Conservation (phyloP, 2,888 invertebrate genomes). For the Lacanobia wlatinum region DNA sequence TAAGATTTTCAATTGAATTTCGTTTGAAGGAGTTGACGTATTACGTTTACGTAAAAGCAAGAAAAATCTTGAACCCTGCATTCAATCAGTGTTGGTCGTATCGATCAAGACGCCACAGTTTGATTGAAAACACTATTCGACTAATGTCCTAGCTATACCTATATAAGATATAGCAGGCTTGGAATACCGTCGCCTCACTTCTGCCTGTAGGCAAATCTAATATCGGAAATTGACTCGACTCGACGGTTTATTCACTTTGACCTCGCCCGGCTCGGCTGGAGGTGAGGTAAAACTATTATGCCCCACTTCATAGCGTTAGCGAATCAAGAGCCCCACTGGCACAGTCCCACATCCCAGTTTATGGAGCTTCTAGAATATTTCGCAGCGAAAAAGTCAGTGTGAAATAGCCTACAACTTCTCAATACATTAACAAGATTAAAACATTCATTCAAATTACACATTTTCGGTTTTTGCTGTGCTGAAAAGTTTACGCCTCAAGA, state of each 20-base stretch:
- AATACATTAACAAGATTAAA: slow-evolving; percentile 25
- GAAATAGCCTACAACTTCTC: slow-evolving; percentile 7
- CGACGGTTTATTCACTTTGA: slow-evolving; percentile 82
- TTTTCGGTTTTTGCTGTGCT: slow-evolving; percentile 20
- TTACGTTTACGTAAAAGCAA: slow-evolving; percentile 11
- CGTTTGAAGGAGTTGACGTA: slow-evolving; percentile 2
- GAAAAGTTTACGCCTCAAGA: slow-evolving; percentile 29
- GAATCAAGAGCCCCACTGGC: slow-evolving; percentile 67
- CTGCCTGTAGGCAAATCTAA: slow-evolving; percentile 83
- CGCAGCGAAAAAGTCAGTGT: neutral
- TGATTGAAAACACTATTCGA: slow-evolving; percentile 60
- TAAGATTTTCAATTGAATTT: slow-evolving; percentile 31
- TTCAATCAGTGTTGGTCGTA: slow-evolving; percentile 42
- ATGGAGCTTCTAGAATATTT: slow-evolving; percentile 27
- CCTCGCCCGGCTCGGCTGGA: slow-evolving; percentile 77
- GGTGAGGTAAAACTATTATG: slow-evolving; percentile 82
- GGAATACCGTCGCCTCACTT: slow-evolving; percentile 72
- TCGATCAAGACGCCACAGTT: slow-evolving; percentile 46
- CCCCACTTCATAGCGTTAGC: slow-evolving; percentile 75
- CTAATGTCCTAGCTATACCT: slow-evolving; percentile 62
- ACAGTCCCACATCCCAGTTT: slow-evolving; percentile 46
- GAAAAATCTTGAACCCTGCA: slow-evolving; percentile 20
- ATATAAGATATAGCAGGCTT: slow-evolving; percentile 72
- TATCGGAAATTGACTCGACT: slow-evolving; percentile 87
- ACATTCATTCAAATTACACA: slow-evolving; percentile 24